Evolutionary conservation across 2,888 invertebrate genomes (phyloP), one percentile per base, ranked within the genome.

Genomic region (Drosophila siamana): DNA sequence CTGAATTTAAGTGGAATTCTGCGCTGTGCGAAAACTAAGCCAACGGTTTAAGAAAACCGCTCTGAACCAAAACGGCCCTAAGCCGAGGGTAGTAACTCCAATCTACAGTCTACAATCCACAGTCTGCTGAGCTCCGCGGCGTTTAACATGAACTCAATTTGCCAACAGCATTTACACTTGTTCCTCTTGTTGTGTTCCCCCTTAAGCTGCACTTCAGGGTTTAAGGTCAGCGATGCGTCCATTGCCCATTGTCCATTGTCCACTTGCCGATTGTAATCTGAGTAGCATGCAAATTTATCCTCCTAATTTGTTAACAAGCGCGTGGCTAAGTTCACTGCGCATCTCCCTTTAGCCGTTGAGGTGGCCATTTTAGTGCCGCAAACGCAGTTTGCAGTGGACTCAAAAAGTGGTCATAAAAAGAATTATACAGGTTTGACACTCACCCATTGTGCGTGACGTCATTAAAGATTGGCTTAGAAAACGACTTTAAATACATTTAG

Each of bases 111-210:
- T 11, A 8, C 38, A 38, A 8, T 22, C n/a, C 1, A 8, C 15
- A 7, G 33, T 46, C 16, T 11, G 16, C 22, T 46, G 80, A 13
- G 69, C 73, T 76, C 52, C 33, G 33, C 40, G 56, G 43, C 68
- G 64, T 75, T 85, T 70, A 74, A 77, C 81, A 79, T 84, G 70
- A 81, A 80, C 84, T 78, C 82, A 88, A 88, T 89, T 88, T 87
- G 89, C 88, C 80, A 72, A 70, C 74, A 75, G 74, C 80, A 62
- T 80, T 74, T 88, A 89, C 89, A 89, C 88, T 89, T 88, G 90
- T 89, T 78, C 48, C 63, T 50, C 7, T 28, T 38, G 22, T 40
- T 55, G 40, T 48, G 40, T 48, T 67, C 36, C 56, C 70, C 71
- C 64, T 40, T 0, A 52, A 28, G 50, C 51, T 40, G 16, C 40